Conservation (phyloP, 2,888 invertebrate genomes). For the Phytoseiulus persimilis region DNA sequence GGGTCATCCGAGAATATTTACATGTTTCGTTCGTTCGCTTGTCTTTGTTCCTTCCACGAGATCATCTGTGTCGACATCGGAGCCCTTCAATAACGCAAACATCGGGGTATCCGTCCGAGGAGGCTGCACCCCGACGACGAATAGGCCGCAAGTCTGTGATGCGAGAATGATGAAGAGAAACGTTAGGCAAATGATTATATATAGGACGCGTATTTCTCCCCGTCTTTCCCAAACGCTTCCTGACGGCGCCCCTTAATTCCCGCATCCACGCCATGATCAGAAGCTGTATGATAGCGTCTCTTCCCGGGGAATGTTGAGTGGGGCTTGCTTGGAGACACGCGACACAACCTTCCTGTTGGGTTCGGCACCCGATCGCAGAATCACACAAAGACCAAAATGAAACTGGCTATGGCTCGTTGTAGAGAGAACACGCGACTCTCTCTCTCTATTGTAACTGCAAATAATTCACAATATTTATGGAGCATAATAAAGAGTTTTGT, state of each 20-base stretch:
- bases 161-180: neutral
- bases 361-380: neutral
- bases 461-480: neutral
- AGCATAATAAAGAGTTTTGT: neutral
- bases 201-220: neutral
- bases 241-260: neutral
- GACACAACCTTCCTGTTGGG: neutral
- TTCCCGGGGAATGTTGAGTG: neutral
- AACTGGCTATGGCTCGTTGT: neutral
- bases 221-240: neutral
- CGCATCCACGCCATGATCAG: neutral
- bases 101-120: neutral
- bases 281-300: neutral
- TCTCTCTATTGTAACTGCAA: neutral
- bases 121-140: neutral
- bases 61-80: neutral
- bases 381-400: neutral
- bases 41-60: neutral
- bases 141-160: neutral
- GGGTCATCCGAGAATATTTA: neutral
- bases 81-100: neutral
- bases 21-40: neutral
- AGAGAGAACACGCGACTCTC: neutral
- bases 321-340: neutral
- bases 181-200: conserved; percentile 5